Percentiles rank a stretch among this genome's conserved stretches.
These are phyloP conservation scores for Neodiprion virginianus DNA, from an alignment of 1,140 invertebrate genomes.

Conservation along the genomic window DNA sequence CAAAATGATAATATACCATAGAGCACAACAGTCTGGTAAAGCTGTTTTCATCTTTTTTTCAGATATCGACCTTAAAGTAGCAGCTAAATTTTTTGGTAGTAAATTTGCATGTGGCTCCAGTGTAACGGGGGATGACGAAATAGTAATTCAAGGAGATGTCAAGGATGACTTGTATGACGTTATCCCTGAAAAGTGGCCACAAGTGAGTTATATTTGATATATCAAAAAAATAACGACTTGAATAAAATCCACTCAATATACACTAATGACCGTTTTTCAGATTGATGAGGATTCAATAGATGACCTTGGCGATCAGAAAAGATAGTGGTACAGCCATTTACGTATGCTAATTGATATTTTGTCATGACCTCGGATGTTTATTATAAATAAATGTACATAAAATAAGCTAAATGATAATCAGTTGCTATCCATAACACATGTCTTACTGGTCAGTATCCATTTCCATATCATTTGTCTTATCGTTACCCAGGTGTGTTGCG, in stretches of 20 bases:
- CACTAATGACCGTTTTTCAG: conserved; percentile 38
- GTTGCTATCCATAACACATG: neutral
- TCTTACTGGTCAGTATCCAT: conserved; percentile 26
- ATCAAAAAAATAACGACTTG: neutral
- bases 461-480: conserved; percentile 33
- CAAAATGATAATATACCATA: too few relatives aligned
- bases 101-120: conserved; percentile 99
- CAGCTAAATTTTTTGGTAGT: conserved; percentile 96
- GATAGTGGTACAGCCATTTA: conserved; percentile 46
- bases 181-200: conserved; percentile 97
- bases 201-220: conserved; percentile 62
- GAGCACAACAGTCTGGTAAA: too few relatives aligned
- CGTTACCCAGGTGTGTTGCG: conserved; percentile 51
- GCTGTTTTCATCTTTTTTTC: conserved; percentile 34
- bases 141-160: conserved; percentile 98
- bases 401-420: conserved; percentile 27
- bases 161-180: conserved; percentile 98
- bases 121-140: conserved; percentile 98
- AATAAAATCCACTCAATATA: neutral
- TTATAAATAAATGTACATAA: conserved; percentile 53
- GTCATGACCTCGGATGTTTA: conserved; percentile 46
- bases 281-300: conserved; percentile 62
- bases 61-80: conserved; percentile 98
- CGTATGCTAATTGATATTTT: conserved; percentile 53
- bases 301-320: conserved; percentile 60